Percentiles rank a stretch among this genome's conserved stretches.
Evolutionary conservation across 2,888 invertebrate genomes (phyloP).

Genomic region (Orthosia cruda): DNA sequence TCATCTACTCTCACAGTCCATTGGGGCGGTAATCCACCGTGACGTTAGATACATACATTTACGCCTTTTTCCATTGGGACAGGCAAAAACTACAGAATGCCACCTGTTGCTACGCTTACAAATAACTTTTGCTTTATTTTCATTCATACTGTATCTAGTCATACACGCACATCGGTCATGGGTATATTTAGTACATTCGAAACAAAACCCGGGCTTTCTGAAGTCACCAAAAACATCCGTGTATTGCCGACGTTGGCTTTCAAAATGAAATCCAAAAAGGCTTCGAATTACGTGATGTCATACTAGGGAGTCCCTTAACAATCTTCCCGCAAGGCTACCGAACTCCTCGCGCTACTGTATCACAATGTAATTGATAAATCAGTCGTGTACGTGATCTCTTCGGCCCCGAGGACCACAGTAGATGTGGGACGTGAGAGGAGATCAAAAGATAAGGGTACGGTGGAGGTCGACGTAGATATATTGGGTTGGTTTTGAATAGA

Average conservation of each 20-base stretch:
- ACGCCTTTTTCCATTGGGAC: too few species aligned
- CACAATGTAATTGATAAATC: conserved; percentile 51
- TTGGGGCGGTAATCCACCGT: background rate
- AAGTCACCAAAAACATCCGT: too few species aligned
- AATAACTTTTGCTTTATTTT: background rate
- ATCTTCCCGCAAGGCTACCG: conserved; percentile 2
- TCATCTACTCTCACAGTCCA: background rate
- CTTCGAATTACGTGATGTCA: conserved; percentile 13
- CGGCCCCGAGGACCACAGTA: conserved; percentile 20
- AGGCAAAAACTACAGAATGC: too few species aligned
- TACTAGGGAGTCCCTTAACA: conserved; percentile 32
- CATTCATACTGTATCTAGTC: too few species aligned
- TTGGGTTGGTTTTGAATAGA: background rate
- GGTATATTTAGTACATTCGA: too few species aligned
- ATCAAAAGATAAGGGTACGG: conserved; percentile 24
- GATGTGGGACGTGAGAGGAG: conserved; percentile 31
- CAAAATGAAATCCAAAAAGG: background rate
- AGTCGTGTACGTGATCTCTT: conserved; percentile 28
- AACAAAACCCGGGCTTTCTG: too few species aligned
- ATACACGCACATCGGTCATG: too few species aligned
- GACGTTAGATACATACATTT: background rate
- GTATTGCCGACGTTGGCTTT: too few species aligned
- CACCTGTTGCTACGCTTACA: background rate
- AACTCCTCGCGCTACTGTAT: conserved; percentile 7
- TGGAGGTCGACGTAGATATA: background rate